Base-by-base conservation (phyloP, 2,888 invertebrate genomes). In the Nomada goodeniana region DNA sequence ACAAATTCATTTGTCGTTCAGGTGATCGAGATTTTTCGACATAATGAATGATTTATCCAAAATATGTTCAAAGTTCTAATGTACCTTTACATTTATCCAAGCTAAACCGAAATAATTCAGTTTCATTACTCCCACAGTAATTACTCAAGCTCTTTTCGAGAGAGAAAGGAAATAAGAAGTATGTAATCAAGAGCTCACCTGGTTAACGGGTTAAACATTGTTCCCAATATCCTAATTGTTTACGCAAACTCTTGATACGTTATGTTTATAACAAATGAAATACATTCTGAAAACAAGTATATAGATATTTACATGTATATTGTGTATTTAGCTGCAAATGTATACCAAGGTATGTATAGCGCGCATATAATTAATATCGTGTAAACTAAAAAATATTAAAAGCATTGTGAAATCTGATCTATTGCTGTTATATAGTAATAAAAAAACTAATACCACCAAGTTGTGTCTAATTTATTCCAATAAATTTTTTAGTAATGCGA, bases 261-360 rank as follows among this genome's bases (percentile, higher is more conserved):
- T 10, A 20, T 44, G 15, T 29, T 67, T 59, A 61, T 52, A 20
- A 11, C 75, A 47, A 15, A 13, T 36, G 7, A 3, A 47, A 47
- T 47, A 15, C 47, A 47, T 47, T 47, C 13, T 15, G 26, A 60
- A 70, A 52, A 29, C n/a, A 61, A 72, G 59, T 64, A 65, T 65
- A 69, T 61, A 63, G 53, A 47, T 47, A 47, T 13, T 60, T 50
- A 36, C 36, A 29, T 76, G 50, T 75, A 47, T 57, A 42, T 59
- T 60, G 36, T 69, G 71, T 75, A 78, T 78, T 78, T 65, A 80
- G 26, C 52, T 60, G 36, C 70, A 36, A 73, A 52, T 61, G 9
- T 42, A 72, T 52, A 55, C 55, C 10, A 26, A 63, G 55, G 50
- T 76, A 23, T 64, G 15, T 50, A 26, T 36, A 47, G 50, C 36